These are phyloP conservation scores for Cephus cinctus DNA, from an alignment of 1,140 invertebrate genomes.

Conservation along the genomic window DNA sequence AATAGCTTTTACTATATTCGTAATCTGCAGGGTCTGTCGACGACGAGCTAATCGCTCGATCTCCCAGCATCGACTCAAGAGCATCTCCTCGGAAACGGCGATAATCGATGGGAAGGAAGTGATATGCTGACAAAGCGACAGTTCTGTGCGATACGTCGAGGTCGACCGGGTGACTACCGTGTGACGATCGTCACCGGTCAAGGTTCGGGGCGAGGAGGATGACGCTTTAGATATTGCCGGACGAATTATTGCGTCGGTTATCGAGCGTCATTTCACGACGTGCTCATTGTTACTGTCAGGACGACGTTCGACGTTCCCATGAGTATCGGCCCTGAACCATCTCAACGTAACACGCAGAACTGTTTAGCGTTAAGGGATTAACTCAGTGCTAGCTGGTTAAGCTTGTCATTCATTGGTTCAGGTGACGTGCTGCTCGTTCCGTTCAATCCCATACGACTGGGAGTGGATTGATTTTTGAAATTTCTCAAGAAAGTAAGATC, in stretches of 20 bases:
- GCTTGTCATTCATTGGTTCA: no score
- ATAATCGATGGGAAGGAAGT: slow-evolving; percentile 82
- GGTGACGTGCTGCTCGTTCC: no score
- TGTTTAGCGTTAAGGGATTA: no score
- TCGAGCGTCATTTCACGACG: neutral
- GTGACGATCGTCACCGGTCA: slow-evolving; percentile 60
- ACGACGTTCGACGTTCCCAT: no score
- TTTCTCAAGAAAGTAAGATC: no score
- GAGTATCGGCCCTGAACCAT: slow-evolving; percentile 13
- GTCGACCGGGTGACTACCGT: slow-evolving; percentile 86
- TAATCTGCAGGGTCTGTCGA: slow-evolving; percentile 62
- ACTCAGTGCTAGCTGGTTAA: no score
- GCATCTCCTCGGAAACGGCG: slow-evolving; percentile 73
- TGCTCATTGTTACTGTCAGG: no score
- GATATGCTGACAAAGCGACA: slow-evolving; percentile 91
- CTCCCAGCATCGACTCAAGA: slow-evolving; percentile 73
- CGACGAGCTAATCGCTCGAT: slow-evolving; percentile 64
- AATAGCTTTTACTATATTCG: slow-evolving; percentile 50
- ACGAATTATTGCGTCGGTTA: slow-evolving; percentile 1
- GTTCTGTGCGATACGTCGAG: slow-evolving; percentile 88
- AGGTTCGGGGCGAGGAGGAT: neutral
- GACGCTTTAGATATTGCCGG: neutral
- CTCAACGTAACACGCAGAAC: slow-evolving; percentile 48
- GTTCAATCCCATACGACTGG: no score
- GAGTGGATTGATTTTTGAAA: no score